A percentile compares a stretch with the other conserved stretches of the same genome.
Conservation (phyloP, 2,888 invertebrate genomes). For the Poecilus cupreus region DNA sequence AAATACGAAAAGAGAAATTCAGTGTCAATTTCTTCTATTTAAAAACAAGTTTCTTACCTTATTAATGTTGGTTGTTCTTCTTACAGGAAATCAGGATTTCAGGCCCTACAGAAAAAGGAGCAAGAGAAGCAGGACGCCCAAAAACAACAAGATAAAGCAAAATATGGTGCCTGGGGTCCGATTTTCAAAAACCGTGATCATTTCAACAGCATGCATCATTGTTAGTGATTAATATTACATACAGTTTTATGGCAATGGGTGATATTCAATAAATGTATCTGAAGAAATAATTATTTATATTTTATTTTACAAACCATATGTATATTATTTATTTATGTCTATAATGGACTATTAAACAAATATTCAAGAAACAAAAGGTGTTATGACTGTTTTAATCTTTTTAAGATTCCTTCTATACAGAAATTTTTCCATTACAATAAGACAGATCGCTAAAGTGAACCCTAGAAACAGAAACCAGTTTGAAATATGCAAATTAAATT, state of each 20-base stretch:
- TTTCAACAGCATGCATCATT: conserved; percentile 83
- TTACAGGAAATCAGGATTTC: conserved; percentile 69
- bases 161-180: conserved; percentile 81
- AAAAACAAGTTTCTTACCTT: not conserved
- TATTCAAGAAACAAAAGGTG: conserved; percentile 48
- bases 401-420: conserved; percentile 34
- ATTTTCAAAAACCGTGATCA: conserved; percentile 84
- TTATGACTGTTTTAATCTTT: conserved; percentile 51
- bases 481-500: conserved; percentile 34
- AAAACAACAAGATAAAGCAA: conserved; percentile 69
- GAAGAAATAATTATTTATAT: conserved; percentile 45
- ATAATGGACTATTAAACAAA: conserved; percentile 17
- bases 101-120: conserved; percentile 69
- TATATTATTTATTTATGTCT: conserved; percentile 16
- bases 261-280: conserved; percentile 58
- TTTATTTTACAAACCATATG: conserved; percentile 29
- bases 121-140: conserved; percentile 67
- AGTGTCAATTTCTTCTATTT: too few species aligned
- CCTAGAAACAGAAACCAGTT: conserved; percentile 49
- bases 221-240: conserved; percentile 63
- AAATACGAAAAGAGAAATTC: not conserved
- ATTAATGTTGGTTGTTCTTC: not conserved
- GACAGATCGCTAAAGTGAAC: conserved; percentile 19
- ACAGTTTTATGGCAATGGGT: conserved; percentile 49
- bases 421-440: conserved; percentile 43